A percentile compares a stretch with the other conserved stretches of the same genome.
Conservation (phyloP, 1,140 invertebrate genomes). For the Nephila pilipes region DNA sequence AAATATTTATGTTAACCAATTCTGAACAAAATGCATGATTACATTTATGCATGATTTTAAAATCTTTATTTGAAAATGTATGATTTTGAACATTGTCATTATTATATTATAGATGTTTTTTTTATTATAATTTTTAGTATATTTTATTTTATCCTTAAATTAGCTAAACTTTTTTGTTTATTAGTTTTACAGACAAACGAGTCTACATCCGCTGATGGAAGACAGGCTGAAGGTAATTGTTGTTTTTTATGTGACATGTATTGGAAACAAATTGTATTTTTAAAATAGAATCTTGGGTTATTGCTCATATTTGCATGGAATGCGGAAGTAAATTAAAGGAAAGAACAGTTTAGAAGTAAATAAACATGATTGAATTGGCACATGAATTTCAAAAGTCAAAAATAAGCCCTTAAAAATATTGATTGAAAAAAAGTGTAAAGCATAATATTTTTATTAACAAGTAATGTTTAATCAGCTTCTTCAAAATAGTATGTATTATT, state of each 20-base stretch:
- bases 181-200: conserved; percentile 19
- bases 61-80: background rate
- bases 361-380: background rate
- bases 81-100: background rate
- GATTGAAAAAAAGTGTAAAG: background rate
- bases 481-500: background rate
- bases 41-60: background rate
- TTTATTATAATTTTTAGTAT: background rate
- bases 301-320: background rate
- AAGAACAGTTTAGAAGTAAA: background rate
- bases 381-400: background rate
- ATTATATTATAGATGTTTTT: background rate
- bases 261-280: background rate
- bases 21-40: background rate
- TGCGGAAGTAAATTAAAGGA: background rate
- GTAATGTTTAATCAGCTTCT: background rate
- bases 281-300: background rate
- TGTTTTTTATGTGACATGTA: background rate
- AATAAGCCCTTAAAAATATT: background rate
- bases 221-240: background rate
- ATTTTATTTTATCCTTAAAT: conserved; percentile 11
- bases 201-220: background rate
- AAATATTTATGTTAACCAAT: background rate
- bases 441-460: background rate
- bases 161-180: conserved; percentile 1